These are phyloP conservation scores for Nestor notabilis DNA, from an alignment of 2,113 vertebrate genomes.

Conservation along the genomic window DNA sequence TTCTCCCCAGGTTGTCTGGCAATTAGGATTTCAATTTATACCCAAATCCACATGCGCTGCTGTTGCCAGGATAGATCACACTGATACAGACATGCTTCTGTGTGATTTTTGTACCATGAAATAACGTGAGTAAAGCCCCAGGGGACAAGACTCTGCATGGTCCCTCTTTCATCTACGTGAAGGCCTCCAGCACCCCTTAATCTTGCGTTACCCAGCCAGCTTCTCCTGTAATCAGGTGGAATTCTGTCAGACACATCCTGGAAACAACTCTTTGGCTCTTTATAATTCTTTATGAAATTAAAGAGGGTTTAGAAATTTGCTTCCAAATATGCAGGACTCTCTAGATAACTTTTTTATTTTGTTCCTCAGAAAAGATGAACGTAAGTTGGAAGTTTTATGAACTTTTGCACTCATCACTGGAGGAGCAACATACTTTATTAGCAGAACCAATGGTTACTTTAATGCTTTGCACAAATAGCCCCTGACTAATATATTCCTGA, in stretches of 20 bases:
- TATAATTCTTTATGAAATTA: background rate
- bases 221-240: background rate
- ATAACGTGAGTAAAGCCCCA: background rate
- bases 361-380: background rate
- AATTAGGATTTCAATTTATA: background rate
- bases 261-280: background rate
- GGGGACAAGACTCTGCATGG: background rate
- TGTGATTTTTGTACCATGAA: background rate
- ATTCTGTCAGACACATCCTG: background rate
- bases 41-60: background rate
- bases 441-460: background rate
- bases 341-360: background rate
- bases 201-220: background rate
- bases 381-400: background rate
- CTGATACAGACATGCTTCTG: background rate
- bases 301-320: background rate
- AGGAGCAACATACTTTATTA: background rate
- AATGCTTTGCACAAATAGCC: constrained; percentile 47
- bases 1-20: background rate
- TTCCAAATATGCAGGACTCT: background rate
- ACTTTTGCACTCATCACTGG: background rate
- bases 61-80: background rate
- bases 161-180: background rate
- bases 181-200: background rate
- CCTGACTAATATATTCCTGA: constrained; percentile 60